Evolutionary conservation across 2,113 vertebrate genomes (phyloP), one percentile per base, ranked within the genome.

Genomic region (Syngnathoides biaculeatus): DNA sequence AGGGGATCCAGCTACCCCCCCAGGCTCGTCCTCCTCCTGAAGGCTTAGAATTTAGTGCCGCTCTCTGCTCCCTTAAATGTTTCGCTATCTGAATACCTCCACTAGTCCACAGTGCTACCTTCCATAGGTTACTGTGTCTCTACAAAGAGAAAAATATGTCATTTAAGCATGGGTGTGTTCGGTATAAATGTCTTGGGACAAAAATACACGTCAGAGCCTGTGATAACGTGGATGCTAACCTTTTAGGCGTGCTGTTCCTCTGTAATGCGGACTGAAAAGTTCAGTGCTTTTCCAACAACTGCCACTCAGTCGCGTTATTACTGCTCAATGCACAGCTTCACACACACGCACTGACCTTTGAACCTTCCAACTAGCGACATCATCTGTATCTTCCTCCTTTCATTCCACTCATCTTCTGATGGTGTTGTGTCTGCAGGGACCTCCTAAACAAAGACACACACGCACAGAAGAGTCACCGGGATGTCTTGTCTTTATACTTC

Each of bases 181-280:
- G 8, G 8, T 35, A 15, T 22, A 22, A n/a, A 15, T 60, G 19
- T 42, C 12, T 61, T 56, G 38, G 52, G 52, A 74, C 67, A 56
- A 30, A 64, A 78, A 67, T 74, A 71, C 82, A 70, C 74, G 81
- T 85, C 84, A 76, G 66, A 71, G 68, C 52, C 61, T 22, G 12
- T 69, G 40, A 24, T 26, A 4, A 52, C 50, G 22, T 2, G 20
- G 38, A 42, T 5, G n/a, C n/a, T 17, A 90, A 93, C 93, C 94
- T 83, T 71, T 17, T 7, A 79, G 84, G 77, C 81, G 93, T 91
- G 90, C 91, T 91, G 92, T 91, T 76, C 61, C 87, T 91, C 94
- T 92, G 92, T 95, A 95, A 96, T 96, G 92, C 86, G 93, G 90
- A 90, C 92, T 96, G 95, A 98, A 97, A 97, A 96, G 96, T 96